Base-by-base conservation (phyloP, 2,888 invertebrate genomes). In the Drosophila eohydei region DNA sequence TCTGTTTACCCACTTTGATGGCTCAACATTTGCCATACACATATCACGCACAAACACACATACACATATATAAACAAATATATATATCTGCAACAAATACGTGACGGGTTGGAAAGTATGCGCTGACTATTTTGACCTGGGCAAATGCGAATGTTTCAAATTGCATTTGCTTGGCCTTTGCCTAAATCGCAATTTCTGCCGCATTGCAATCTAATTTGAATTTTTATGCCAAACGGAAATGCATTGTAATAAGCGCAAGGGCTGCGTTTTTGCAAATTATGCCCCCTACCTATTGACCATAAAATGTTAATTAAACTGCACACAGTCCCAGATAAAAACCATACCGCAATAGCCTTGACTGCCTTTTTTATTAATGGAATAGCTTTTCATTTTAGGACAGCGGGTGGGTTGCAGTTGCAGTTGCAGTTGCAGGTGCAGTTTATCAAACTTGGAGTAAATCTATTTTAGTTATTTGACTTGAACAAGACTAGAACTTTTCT, bases 181-280 rank as follows among this genome's bases (percentile, higher is more conserved):
- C 75, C 72, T 75, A 71, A 80, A 73, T 83, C 67, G 60, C 75
- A 71, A 71, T 77, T 68, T 81, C 67, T 87, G 84, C 89, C 81
- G 88, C 88, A 89, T 81, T 82, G 88, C 78, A 88, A 88, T 86
- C 76, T 84, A 88, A 88, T 88, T 88, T 88, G 89, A 89, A 88
- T 88, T 88, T 88, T 84, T 78, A 89, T 74, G 83, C 65, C 72
- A 46, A 77, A 64, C 77, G 89, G 86, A 85, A 86, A 80, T 78
- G 82, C 80, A 80, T 78, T 72, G 80, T 75, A 82, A 87, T 81
- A 87, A 79, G 72, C 73, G 71, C 56, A 44, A 63, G 48, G 46
- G 44, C 54, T 67, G 60, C 71, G 71, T 71, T 71, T 59, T 57
- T 51, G 11, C 32, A 28, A 55, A 38, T 48, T 41, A 57, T 71